Evolutionary conservation across 2,888 invertebrate genomes (phyloP).

Genomic region (Chymomyza amoena): DNA sequence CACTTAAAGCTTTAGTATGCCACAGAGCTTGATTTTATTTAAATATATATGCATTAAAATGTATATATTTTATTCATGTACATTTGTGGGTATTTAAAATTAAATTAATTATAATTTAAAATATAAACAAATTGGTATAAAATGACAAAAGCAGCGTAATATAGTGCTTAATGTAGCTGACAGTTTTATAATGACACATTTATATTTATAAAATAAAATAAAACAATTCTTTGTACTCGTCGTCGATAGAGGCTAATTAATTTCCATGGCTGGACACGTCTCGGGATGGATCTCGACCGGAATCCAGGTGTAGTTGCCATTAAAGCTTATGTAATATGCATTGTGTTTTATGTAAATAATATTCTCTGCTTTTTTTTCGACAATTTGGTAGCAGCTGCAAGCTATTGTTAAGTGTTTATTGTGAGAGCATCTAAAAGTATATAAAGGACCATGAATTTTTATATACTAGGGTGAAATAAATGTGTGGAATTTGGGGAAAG

Average conservation of each 20-base stretch:
- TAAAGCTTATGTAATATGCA: background rate
- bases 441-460: background rate
- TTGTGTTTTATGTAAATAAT: background rate
- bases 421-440: background rate
- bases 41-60: background rate
- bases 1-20: conserved; percentile 10
- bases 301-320: background rate
- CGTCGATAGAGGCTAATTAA: background rate
- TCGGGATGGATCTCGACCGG: background rate
- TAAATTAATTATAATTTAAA: conserved; percentile 1
- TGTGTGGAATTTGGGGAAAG: background rate
- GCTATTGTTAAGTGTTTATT: background rate
- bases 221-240: background rate
- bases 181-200: conserved; percentile 38
- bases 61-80: background rate
- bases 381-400: background rate
- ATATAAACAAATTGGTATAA: conserved; percentile 1
- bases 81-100: background rate
- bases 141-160: conserved; percentile 16
- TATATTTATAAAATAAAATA: background rate
- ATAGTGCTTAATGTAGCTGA: conserved; percentile 30
- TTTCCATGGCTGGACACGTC: background rate
- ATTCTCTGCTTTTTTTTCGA: background rate
- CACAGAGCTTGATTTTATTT: background rate
- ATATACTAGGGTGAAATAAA: background rate